Conservation (phyloP, 2,888 invertebrate species). For the Eulithis testata region DNA sequence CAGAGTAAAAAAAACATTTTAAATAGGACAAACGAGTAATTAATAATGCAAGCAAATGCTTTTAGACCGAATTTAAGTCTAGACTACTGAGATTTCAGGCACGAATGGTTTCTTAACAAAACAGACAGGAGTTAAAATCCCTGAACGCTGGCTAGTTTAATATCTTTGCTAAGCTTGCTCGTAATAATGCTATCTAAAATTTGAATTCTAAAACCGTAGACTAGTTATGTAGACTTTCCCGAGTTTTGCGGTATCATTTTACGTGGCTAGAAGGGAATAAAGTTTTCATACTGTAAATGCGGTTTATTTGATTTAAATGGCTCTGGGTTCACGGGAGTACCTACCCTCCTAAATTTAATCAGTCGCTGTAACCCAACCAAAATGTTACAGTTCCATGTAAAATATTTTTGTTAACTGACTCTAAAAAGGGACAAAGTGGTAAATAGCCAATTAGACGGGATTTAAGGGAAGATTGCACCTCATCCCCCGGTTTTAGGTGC, state of each 20-base stretch:
- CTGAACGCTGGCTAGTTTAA: background rate
- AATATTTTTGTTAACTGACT: conserved; percentile 32
- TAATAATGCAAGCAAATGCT: too few relatives aligned
- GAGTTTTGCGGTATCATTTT: conserved; percentile 63
- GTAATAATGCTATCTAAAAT: conserved; percentile 53
- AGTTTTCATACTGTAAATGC: conserved; percentile 62
- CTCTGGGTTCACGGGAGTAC: conserved; percentile 44
- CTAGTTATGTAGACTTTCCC: conserved; percentile 56
- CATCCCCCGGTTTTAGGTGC: conserved; percentile 10
- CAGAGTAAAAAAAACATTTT: too few relatives aligned
- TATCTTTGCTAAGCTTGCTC: conserved; percentile 41
- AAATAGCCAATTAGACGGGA: conserved; percentile 31
- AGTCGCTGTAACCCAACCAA: conserved; percentile 46
- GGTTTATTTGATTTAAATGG: conserved; percentile 62
- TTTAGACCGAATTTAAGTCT: too few relatives aligned
- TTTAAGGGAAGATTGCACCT: conserved; percentile 29
- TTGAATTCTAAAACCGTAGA: conserved; percentile 58
- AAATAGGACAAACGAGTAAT: too few relatives aligned
- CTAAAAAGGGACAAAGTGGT: conserved; percentile 34
- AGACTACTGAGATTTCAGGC: too few relatives aligned
- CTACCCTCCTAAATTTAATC: conserved; percentile 55
- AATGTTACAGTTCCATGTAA: conserved; percentile 45
- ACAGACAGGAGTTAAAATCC: background rate
- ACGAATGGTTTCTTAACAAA: too few relatives aligned
- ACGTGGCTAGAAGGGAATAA: conserved; percentile 59